Conservation (phyloP, 64 coral and sea anemone genomes). For the Cladopsammia gracilis region DNA sequence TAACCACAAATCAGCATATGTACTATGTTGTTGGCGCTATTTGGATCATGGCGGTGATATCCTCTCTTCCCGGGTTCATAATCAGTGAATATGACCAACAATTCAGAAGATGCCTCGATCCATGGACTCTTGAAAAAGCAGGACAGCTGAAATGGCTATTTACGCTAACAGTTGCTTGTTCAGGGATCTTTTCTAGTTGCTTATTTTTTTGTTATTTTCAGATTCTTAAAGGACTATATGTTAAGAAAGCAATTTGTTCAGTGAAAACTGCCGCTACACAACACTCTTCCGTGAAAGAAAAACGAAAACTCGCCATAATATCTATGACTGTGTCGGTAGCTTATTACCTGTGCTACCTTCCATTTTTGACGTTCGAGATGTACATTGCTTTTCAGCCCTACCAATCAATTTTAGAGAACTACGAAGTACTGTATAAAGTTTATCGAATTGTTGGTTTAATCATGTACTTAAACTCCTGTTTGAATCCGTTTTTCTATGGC, state of each 20-base stretch:
- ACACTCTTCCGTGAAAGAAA: conserved; percentile 22
- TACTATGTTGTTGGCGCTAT: conserved; percentile 12
- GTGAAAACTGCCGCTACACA: neutral
- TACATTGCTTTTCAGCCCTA: conserved; percentile 47
- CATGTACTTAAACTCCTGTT: conserved; percentile 50
- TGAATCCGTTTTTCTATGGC: conserved; percentile 81
- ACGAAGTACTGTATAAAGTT: conserved; percentile 23
- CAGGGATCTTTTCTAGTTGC: conserved; percentile 5
- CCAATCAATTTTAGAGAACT: neutral
- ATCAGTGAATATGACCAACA: conserved; percentile 44
- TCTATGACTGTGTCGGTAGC: conserved; percentile 53
- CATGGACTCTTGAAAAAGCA: conserved; percentile 32
- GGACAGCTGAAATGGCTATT: neutral
- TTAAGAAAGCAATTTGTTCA: conserved; percentile 54
- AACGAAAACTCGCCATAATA: conserved; percentile 60
- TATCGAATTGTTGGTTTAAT: conserved; percentile 47
- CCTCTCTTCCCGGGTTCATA: conserved; percentile 36
- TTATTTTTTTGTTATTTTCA: conserved; percentile 72
- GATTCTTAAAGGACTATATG: conserved; percentile 77
- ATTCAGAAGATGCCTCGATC: conserved; percentile 24
- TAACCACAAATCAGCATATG: conserved; percentile 9
- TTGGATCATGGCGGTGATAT: conserved; percentile 25
- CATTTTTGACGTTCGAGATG: conserved; percentile 50
- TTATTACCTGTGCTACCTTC: conserved; percentile 62
- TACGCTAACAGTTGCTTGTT: neutral